Conservation (phyloP, 2,888 invertebrate genomes). For the Acleris literana region DNA sequence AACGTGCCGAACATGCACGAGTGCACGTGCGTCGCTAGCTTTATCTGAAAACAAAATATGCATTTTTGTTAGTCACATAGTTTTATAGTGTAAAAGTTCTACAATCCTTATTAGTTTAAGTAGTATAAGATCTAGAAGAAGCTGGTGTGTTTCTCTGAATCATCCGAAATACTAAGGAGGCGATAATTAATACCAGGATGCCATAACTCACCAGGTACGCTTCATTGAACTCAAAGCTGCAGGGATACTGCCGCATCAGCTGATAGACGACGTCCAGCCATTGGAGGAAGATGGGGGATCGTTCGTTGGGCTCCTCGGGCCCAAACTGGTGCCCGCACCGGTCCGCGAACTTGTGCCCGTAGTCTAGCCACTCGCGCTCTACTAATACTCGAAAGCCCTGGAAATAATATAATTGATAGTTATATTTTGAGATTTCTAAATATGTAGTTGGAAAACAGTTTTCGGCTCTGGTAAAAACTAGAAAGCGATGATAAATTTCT, state of each 20-base stretch:
- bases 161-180: too few species aligned
- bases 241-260: constrained; percentile 93
- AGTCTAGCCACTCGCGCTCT: constrained; percentile 98
- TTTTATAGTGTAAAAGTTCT: too few species aligned
- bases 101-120: too few species aligned
- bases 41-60: constrained; percentile 86
- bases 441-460: not conserved
- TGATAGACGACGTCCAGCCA: constrained; percentile 99
- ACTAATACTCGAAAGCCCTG: constrained; percentile 97
- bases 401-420: not conserved
- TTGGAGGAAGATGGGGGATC: constrained; percentile 98
- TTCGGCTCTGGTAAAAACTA: not conserved
- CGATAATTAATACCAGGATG: constrained; percentile 4
- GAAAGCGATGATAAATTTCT: too few species aligned
- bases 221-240: constrained; percentile 97
- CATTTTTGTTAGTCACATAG: not conserved
- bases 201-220: constrained; percentile 90
- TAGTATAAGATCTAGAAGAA: too few species aligned
- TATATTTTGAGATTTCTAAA: too few species aligned
- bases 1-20: constrained; percentile 99
- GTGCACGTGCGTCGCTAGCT: constrained; percentile 96
- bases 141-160: too few species aligned
- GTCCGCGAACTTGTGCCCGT: constrained; percentile 99
- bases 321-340: constrained; percentile 93
- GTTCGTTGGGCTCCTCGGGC: constrained; percentile 95